These are phyloP conservation scores for Rhabdomys pumilio DNA, from an alignment of 2,797 vertebrate species.

Conservation along the genomic window DNA sequence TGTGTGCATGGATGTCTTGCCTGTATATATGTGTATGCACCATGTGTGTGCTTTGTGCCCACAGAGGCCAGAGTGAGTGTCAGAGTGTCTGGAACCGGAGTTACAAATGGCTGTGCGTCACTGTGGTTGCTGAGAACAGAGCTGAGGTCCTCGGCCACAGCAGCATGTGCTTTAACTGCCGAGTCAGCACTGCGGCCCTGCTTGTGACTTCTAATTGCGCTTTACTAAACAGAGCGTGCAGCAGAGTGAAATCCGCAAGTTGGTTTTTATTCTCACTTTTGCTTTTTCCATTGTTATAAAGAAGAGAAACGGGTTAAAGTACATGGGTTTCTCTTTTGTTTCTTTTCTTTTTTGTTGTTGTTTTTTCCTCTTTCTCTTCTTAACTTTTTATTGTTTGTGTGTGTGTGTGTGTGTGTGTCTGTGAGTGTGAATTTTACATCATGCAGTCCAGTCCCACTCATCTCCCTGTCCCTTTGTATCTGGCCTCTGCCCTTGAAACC, in stretches of 20 bases:
- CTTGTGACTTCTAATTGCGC: neutral
- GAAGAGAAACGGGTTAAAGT: conserved; percentile 4
- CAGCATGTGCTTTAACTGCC: neutral
- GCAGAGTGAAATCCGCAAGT: conserved; percentile 23
- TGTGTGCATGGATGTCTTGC: neutral
- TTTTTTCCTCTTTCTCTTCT: too few species aligned
- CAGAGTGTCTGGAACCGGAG: neutral
- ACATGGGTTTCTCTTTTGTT: neutral
- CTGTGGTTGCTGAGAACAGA: neutral
- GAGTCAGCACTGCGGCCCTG: neutral
- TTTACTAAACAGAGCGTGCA: neutral
- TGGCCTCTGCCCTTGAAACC: neutral
- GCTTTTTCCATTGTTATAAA: conserved; percentile 1
- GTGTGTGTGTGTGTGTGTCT: too few species aligned
- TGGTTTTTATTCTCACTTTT: neutral
- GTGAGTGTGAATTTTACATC: neutral
- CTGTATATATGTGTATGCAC: neutral
- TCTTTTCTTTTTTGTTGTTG: too few species aligned
- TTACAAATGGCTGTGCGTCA: neutral
- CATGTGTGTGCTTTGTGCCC: neutral
- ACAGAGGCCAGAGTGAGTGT: neutral
- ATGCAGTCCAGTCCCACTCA: neutral
- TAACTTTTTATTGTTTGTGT: neutral
- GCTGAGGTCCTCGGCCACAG: neutral
- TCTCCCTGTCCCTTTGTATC: neutral